These are phyloP conservation scores for Macrotis lagotis DNA, from an alignment of 2,113 vertebrate genomes.

Conservation along the genomic window DNA sequence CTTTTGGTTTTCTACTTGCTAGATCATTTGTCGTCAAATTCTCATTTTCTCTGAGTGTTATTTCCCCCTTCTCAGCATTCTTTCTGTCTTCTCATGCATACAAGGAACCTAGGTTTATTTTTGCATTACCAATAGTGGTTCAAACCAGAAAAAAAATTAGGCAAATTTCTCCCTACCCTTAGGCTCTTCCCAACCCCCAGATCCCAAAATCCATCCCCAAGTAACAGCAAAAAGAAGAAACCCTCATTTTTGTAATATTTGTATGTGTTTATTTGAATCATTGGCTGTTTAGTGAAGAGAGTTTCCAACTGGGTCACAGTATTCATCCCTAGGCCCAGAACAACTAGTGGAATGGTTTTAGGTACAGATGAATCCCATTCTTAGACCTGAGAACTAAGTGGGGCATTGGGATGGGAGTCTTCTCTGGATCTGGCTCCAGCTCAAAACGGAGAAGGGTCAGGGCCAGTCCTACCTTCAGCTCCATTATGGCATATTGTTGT, in stretches of 20 bases:
- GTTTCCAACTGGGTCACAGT: not conserved
- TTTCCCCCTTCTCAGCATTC: not conserved
- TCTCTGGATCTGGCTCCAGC: conserved; percentile 77
- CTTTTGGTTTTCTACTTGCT: not conserved
- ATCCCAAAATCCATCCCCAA: not conserved
- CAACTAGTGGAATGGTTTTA: conserved; percentile 76
- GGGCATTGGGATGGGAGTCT: conserved; percentile 33
- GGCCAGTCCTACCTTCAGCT: conserved; percentile 89
- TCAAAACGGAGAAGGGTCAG: conserved; percentile 86
- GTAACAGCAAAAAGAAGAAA: not conserved
- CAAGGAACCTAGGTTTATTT: not conserved
- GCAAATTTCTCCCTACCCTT: not conserved
- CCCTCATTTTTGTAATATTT: not conserved
- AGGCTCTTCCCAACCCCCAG: not conserved
- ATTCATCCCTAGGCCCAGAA: not conserved
- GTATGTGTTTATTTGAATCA: not conserved
- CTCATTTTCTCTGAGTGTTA: not conserved
- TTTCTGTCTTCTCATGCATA: not conserved
- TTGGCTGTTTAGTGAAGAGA: not conserved
- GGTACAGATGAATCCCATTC: conserved; percentile 87
- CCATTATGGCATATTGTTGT: conserved; percentile 92
- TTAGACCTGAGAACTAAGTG: conserved; percentile 85
- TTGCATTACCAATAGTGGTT: not conserved
- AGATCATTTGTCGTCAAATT: not conserved
- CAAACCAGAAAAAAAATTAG: not conserved